Base-by-base conservation (phyloP, 2,888 invertebrate genomes). In the Beris morrisii region DNA sequence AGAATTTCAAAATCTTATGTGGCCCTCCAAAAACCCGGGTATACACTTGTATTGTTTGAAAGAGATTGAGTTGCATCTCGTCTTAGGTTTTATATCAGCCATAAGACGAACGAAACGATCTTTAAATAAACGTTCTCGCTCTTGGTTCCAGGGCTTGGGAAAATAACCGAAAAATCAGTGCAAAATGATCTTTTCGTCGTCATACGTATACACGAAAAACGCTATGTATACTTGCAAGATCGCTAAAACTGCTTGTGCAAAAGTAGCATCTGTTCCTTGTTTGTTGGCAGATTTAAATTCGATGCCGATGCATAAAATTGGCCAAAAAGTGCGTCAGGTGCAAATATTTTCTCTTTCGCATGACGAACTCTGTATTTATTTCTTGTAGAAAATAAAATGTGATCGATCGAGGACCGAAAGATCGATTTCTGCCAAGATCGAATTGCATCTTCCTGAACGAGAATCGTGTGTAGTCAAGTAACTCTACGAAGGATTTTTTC, bases 81-180 rank as follows among this genome's bases (percentile, higher is more conserved):
- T 31, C 45, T 58, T 58, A 45, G 38, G 38, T 56, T 11, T 13
- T n/a, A 13, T 43, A 22, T 11, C 13, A 38, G 28, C 56, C 38
- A 38, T 22, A 56, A 22, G 5, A 45, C 58, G 11, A 43, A 56
- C 55, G 55, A 55, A 22, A 28, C 28, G 12, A 48, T 48, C 46
- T 48, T 46, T 22, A 22, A 22, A 22, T 22, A 22, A 22, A 22
- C 22, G 22, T 30, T 59, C 48, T n/a, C 38, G 48, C 46, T 48
- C 48, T 59, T 31, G 30, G 9, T 9, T 48, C 22, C 32, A 53
- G 22, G 12, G n/a, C 59, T 31, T 58, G 61, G 52, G 52, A 61
- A 61, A 61, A 61, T 61, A 38, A 52, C 61, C 61, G 50, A 61
- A 61, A 48, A 61, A 61, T 61, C 61, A 31, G 52, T 61, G 61